A percentile compares a stretch with the other conserved stretches of the same genome.
Evolutionary conservation across 2,797 vertebrate genomes (phyloP).

Genomic region (Pyrrhura leucotis): DNA sequence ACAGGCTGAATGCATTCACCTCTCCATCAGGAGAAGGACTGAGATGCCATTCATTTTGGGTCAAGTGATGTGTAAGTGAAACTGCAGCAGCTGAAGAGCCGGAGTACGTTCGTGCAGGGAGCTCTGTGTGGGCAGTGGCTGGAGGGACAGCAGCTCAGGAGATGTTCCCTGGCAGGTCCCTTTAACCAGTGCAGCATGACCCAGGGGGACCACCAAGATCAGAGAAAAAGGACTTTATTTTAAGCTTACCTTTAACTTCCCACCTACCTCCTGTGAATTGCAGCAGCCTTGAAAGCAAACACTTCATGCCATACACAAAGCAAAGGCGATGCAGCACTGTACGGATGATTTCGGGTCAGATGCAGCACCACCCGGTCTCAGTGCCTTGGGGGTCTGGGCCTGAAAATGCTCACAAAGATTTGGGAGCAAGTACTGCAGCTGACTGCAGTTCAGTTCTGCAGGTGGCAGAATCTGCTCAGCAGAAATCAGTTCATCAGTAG

Average conservation of each 20-base stretch:
- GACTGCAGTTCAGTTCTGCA: not conserved
- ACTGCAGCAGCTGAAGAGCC: not conserved
- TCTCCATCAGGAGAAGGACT: not conserved
- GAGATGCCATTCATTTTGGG: not conserved
- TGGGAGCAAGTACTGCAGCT: not conserved
- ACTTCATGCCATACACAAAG: not conserved
- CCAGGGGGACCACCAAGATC: not conserved
- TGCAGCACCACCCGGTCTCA: not conserved
- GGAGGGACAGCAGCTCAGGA: not conserved
- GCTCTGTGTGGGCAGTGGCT: not conserved
- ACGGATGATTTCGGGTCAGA: rapidly evolving
- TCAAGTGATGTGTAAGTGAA: not conserved
- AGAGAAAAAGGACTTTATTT: not conserved
- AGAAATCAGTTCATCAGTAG: not conserved
- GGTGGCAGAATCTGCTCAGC: not conserved
- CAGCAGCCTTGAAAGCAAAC: not conserved
- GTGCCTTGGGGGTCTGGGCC: not conserved
- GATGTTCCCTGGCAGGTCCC: not conserved
- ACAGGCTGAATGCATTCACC: not conserved
- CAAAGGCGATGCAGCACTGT: not conserved
- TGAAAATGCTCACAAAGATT: not conserved
- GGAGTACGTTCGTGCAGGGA: rapidly evolving
- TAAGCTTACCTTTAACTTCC: not conserved
- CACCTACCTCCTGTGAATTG: not conserved
- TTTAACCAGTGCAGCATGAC: not conserved